phyloP scores from a whole-genome alignment of 2,113 vertebrate genomes.

The Myrmecobius fasciatus region DNA sequence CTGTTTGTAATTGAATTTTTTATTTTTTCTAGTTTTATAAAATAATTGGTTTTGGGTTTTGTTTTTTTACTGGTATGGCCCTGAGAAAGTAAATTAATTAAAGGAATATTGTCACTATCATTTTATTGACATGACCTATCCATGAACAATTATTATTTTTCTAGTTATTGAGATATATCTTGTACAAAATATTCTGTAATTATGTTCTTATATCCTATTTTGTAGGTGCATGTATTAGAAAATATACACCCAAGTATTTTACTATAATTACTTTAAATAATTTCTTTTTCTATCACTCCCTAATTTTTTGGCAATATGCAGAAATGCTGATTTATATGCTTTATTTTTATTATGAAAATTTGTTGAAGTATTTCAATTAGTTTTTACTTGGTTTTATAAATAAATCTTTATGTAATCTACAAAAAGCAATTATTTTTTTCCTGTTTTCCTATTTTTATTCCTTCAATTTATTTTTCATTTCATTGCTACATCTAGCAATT shows the following conservation, averaged over 20 bases:
- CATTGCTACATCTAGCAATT: not conserved
- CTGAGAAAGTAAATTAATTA: not conserved
- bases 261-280: not conserved
- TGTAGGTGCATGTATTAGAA: not conserved
- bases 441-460: not conserved
- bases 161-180: not conserved
- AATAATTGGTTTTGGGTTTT: not conserved
- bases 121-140: not conserved
- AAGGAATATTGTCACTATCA: not conserved
- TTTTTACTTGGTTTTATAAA: not conserved
- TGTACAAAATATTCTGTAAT: not conserved
- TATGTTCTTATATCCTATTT: not conserved
- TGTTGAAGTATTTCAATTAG: not conserved
- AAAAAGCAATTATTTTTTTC: not conserved
- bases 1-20: not conserved
- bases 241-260: not conserved
- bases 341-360: not conserved
- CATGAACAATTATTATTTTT: not conserved
- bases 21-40: not conserved
- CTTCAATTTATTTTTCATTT: not conserved
- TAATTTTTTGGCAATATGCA: not conserved
- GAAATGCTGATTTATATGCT: not conserved
- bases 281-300: not conserved
- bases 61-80: not conserved
- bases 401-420: not conserved